Percentiles rank a stretch among this genome's conserved stretches.
Evolutionary conservation across 2,888 invertebrate species (phyloP).

Genomic region (Eupeodes latifasciatus): DNA sequence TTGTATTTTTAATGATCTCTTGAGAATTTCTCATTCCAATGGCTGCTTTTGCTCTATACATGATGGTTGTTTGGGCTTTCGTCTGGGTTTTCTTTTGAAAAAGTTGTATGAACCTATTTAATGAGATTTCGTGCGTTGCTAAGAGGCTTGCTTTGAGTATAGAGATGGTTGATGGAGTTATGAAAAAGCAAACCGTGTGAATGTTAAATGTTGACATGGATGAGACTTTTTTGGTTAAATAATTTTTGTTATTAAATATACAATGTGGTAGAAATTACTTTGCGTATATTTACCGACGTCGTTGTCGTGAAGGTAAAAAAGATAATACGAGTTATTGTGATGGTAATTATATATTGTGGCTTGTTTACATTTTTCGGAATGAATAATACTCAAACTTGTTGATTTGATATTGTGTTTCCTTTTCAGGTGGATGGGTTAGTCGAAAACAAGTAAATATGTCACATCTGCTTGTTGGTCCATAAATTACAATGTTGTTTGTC

Average conservation of each 20-base stretch:
- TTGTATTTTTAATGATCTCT: constrained; percentile 71
- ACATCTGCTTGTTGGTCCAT: not conserved
- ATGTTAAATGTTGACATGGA: constrained; percentile 65
- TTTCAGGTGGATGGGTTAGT: not conserved
- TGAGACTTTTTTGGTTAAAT: constrained; percentile 50
- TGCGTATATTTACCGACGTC: not conserved
- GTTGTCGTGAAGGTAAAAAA: constrained; percentile 7
- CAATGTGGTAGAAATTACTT: not conserved
- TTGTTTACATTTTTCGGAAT: not conserved
- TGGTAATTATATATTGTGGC: constrained; percentile 4
- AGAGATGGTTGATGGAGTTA: constrained; percentile 26
- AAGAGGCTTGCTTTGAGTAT: not conserved
- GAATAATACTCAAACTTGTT: not conserved
- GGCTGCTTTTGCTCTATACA: not conserved
- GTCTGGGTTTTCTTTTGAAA: constrained; percentile 57
- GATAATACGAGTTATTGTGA: constrained; percentile 15
- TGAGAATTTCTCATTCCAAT: constrained; percentile 67
- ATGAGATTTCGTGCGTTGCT: constrained; percentile 50
- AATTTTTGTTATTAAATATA: not conserved
- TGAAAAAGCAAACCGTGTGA: constrained; percentile 51
- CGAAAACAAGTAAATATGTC: not conserved
- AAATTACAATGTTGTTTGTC: not conserved
- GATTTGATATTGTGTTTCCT: not conserved
- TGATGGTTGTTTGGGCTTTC: constrained; percentile 40
- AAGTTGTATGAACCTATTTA: constrained; percentile 61